Base-by-base conservation (phyloP, 2,113 vertebrate species). In the Sphyrna mokarran region DNA sequence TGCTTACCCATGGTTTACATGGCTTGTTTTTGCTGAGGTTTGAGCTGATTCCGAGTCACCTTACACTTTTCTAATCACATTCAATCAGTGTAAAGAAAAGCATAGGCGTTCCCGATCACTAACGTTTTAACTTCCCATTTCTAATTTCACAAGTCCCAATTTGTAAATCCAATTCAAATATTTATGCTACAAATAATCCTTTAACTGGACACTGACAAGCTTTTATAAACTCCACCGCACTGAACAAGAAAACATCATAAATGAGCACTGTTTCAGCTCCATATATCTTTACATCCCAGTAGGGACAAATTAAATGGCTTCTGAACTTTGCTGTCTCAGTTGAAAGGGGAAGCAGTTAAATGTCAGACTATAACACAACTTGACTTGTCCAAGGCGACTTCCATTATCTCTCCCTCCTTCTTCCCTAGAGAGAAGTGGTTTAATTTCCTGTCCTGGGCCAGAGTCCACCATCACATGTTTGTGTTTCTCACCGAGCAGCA, bases 221-320 rank as follows among this genome's bases (percentile, higher is more conserved):
- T 87, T 96, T 96, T 95, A 97, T 96, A 96, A 93, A 96, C 83
- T 96, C 94, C 58, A 87, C 96, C 96, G 91, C 33, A 40, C 85
- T 29, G 94, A 80, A 78, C 86, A 96, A 95, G 96, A 96, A 96
- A 96, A 97, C 96, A 96, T 91, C 96, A 96, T 97, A 97, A 96
- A 97, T 96, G 97, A 89, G 16, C 97, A 96, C 66, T 95, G 96
- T 97, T 97, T 97, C 97, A 96, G 96, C 94, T 97, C 96, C 97
- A 97, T 98, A 97, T 98, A 98, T 98, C 97, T 97, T 96, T 23
- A 43, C 63, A 86, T 96, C 96, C 97, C 97, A 97, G 96, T 96
- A 97, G 97, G 97, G 97, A 96, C 97, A 96, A 97, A 97, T 97
- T 97, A 97, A 97, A 96, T 96, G 96, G 96, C 96, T 96, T 97